Evolutionary conservation across 30 jellyfish, hydroid and myxozoan genomes (phyloP).

Genomic region (Turritopsis dohrnii): DNA sequence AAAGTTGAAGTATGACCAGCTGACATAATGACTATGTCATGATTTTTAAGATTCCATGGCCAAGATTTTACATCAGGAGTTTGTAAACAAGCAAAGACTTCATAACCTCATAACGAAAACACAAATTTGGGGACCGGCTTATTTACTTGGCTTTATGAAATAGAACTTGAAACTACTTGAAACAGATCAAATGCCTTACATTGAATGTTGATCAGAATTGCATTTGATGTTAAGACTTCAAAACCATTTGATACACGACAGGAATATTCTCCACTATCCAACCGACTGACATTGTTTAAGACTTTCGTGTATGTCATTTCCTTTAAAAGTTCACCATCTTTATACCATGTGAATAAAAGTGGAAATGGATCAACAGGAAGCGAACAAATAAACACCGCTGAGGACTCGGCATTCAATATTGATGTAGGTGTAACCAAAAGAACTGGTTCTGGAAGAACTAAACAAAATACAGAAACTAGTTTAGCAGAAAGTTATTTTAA

Average conservation of each 20-base stretch:
- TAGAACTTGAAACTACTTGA: neutral
- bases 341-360: slow-evolving; percentile 8
- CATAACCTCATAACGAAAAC: too few relatives aligned
- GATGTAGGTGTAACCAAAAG: neutral
- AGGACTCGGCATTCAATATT: neutral
- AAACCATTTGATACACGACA: slow-evolving; percentile 1
- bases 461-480: neutral
- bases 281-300: slow-evolving; percentile 7
- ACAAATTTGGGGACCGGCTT: too few relatives aligned
- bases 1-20: too few relatives aligned
- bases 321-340: neutral
- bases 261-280: slow-evolving; percentile 3
- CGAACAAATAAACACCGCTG: slow-evolving; percentile 18
- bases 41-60: too few relatives aligned
- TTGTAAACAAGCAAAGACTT: too few relatives aligned
- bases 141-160: too few relatives aligned
- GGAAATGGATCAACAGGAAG: slow-evolving; percentile 7
- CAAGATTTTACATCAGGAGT: too few relatives aligned
- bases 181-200: neutral
- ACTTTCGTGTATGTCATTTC: neutral
- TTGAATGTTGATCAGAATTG: neutral
- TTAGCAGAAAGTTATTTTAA: too few relatives aligned
- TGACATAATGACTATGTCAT: too few relatives aligned
- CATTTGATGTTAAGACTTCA: slow-evolving; percentile 7
- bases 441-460: slow-evolving; percentile 17